Percentiles rank a stretch among this genome's conserved stretches.
These are phyloP conservation scores for Hypena proboscidalis DNA, from an alignment of 2,888 invertebrate genomes.

Conservation along the genomic window DNA sequence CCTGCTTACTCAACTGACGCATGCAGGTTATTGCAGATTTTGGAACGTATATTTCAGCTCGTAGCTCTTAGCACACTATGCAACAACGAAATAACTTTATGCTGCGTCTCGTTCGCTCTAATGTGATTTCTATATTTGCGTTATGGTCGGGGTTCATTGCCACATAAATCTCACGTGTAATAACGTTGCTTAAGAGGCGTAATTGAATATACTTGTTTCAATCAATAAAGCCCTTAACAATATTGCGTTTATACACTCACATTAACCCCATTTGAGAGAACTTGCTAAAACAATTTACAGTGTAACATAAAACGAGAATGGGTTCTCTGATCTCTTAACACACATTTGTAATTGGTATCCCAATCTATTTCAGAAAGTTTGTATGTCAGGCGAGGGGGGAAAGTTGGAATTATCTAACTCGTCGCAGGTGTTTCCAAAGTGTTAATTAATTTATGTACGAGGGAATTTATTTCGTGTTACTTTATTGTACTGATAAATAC, in stretches of 20 bases:
- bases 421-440: constrained; percentile 65
- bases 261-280: neutral
- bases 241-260: too few relatives aligned
- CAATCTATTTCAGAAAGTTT: constrained; percentile 62
- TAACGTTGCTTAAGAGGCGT: too few relatives aligned
- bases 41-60: constrained; percentile 3
- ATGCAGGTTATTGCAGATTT: constrained; percentile 16
- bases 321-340: constrained; percentile 33
- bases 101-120: too few relatives aligned
- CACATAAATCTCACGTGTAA: too few relatives aligned
- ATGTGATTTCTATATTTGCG: too few relatives aligned
- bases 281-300: constrained; percentile 33
- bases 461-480: constrained; percentile 61
- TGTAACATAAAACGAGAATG: constrained; percentile 31
- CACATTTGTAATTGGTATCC: constrained; percentile 52
- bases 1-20: constrained; percentile 36
- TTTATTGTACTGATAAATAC: constrained; percentile 68
- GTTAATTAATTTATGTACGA: constrained; percentile 69
- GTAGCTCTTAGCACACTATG: too few relatives aligned
- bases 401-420: constrained; percentile 64
- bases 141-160: too few relatives aligned
- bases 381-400: constrained; percentile 50
- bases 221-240: too few relatives aligned
- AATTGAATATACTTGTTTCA: too few relatives aligned
- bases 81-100: too few relatives aligned